Evolutionary conservation across 2,113 vertebrate species (phyloP).

Genomic region (Rhinopomastus cyanomelas): DNA sequence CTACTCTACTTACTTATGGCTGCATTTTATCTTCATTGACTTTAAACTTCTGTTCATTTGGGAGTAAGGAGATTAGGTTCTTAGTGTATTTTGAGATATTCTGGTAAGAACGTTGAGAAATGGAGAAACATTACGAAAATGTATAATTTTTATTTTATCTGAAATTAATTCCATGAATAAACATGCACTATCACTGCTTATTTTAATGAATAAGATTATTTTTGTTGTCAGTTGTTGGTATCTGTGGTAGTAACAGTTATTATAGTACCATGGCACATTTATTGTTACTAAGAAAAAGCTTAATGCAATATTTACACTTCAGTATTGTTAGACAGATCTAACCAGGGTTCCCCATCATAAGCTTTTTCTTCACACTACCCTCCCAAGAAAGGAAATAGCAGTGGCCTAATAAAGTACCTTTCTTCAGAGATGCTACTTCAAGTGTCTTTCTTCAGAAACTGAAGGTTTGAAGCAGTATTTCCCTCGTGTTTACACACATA

Average conservation of each 20-base stretch:
- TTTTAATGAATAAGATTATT: not conserved
- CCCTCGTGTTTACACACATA: not conserved
- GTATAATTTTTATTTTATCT: slow-evolving; percentile 15
- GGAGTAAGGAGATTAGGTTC: not conserved
- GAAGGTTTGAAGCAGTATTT: not conserved
- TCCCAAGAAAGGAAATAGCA: not conserved
- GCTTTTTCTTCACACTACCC: not conserved
- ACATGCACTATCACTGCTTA: slow-evolving; percentile 1
- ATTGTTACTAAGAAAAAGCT: not conserved
- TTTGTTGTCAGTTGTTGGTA: not conserved
- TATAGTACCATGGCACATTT: not conserved
- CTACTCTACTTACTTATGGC: not conserved
- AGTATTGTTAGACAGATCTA: not conserved
- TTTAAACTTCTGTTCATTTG: not conserved
- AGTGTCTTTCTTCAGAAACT: not conserved
- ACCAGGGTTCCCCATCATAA: not conserved
- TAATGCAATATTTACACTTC: slow-evolving; percentile 8
- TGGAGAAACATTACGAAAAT: slow-evolving; percentile 18
- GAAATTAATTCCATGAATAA: not conserved
- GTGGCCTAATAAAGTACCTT: not conserved
- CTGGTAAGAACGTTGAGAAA: slow-evolving; percentile 23
- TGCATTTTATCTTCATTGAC: not conserved
- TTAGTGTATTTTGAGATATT: not conserved
- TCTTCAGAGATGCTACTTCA: not conserved
- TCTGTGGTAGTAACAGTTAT: slow-evolving; percentile 2